Percentiles rank a stretch among this genome's conserved stretches.
Evolutionary conservation across 1,140 invertebrate genomes (phyloP).

Genomic region (Hycleus phaleratus): DNA sequence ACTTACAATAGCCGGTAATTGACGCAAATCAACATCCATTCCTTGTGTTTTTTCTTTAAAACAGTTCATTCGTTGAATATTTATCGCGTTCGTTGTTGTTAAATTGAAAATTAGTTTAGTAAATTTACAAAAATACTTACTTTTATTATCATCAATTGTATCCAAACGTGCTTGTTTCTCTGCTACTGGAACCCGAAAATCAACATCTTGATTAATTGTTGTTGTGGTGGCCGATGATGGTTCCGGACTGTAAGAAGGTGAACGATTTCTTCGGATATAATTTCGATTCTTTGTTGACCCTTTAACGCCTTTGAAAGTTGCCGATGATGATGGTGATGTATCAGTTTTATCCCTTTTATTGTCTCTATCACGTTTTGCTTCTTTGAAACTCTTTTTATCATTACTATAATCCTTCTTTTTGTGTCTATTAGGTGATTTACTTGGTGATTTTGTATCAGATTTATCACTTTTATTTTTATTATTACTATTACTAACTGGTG

Average conservation of each 20-base stretch:
- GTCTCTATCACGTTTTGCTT: conserved; percentile 12
- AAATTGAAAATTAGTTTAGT: not conserved
- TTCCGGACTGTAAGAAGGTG: conserved; percentile 45
- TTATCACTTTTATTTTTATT: conserved; percentile 15
- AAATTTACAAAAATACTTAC: conserved; percentile 22
- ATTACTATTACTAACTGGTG: not conserved
- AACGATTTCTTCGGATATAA: conserved; percentile 55
- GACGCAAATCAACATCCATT: conserved; percentile 55
- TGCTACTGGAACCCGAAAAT: conserved; percentile 44
- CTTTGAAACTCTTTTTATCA: conserved; percentile 4
- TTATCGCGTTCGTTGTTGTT: no score
- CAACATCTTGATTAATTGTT: conserved; percentile 47
- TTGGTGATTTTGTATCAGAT: conserved; percentile 17
- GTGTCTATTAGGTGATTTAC: conserved; percentile 14
- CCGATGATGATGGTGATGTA: not conserved
- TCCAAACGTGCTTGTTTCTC: conserved; percentile 31
- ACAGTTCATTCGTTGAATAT: not conserved
- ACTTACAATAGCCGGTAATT: conserved; percentile 40
- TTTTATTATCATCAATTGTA: conserved; percentile 27
- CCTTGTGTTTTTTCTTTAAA: not conserved
- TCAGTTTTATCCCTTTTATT: conserved; percentile 24
- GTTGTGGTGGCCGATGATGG: not conserved
- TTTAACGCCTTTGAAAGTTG: conserved; percentile 44
- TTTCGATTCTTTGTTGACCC: conserved; percentile 52
- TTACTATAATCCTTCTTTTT: conserved; percentile 20